These are phyloP conservation scores for Drosophila testacea DNA, from an alignment of 2,888 invertebrate species.

Conservation along the genomic window DNA sequence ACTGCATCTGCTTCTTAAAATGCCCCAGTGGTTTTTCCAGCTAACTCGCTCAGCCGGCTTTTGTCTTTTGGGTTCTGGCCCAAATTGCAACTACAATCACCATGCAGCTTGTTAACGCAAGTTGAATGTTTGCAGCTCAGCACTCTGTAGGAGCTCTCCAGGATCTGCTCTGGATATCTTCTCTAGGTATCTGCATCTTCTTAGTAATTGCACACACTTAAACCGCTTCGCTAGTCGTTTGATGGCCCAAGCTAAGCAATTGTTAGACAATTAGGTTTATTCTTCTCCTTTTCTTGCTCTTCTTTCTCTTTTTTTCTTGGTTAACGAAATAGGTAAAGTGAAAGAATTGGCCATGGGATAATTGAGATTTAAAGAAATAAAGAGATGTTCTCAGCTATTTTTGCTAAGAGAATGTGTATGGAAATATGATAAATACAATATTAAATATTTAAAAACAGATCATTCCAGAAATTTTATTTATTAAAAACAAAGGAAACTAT, in stretches of 20 bases:
- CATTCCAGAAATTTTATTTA: too few relatives aligned
- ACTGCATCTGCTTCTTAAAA: constrained; percentile 25
- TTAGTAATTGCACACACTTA: constrained; percentile 76
- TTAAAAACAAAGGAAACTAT: too few relatives aligned
- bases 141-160: neutral
- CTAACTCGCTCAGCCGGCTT: constrained; percentile 24
- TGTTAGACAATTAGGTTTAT: constrained; percentile 71
- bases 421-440: too few relatives aligned
- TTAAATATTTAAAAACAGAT: too few relatives aligned
- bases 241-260: constrained; percentile 68
- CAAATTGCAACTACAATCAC: constrained; percentile 18
- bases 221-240: constrained; percentile 73
- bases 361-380: constrained; percentile 12
- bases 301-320: neutral
- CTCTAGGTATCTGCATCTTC: constrained; percentile 63
- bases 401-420: neutral
- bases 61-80: constrained; percentile 39
- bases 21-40: constrained; percentile 23
- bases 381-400: neutral
- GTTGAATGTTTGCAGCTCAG: constrained; percentile 24
- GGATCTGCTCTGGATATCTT: constrained; percentile 21
- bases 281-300: constrained; percentile 19
- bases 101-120: constrained; percentile 56
- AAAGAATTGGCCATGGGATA: constrained; percentile 1
- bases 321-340: constrained; percentile 7